phyloP scores from a whole-genome alignment of 2,797 vertebrate genomes.

The Ceryle rudis region DNA sequence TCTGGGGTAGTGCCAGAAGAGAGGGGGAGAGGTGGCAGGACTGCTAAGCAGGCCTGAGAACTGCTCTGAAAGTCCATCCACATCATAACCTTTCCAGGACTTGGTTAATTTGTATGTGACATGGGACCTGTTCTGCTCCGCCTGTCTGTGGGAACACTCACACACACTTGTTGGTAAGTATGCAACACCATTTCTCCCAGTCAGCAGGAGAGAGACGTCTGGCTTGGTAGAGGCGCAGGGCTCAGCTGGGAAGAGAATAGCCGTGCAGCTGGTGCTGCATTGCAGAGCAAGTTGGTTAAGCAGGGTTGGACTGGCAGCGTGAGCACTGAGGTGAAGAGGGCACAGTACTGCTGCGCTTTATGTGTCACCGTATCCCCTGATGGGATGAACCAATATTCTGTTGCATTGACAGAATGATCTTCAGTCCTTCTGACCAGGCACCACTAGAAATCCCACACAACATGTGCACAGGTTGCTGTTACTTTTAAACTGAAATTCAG shows the following conservation, averaged over 20 bases:
- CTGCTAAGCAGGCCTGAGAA: background rate
- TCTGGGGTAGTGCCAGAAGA: background rate
- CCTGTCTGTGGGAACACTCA: too few relatives aligned
- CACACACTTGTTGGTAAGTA: accelerated
- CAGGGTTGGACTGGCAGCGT: background rate
- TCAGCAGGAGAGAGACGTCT: accelerated
- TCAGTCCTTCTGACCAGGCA: background rate
- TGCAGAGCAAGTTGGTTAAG: constrained; percentile 56
- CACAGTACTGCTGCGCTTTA: background rate
- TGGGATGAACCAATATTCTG: background rate
- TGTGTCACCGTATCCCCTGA: background rate
- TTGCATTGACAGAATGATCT: background rate
- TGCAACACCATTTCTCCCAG: accelerated
- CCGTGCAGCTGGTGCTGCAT: constrained; percentile 61
- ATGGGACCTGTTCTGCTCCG: accelerated
- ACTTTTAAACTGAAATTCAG: background rate
- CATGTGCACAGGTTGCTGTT: background rate
- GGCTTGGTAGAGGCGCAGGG: background rate
- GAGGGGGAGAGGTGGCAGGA: background rate
- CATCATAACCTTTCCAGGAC: background rate
- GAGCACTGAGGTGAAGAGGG: background rate
- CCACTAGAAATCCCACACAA: background rate
- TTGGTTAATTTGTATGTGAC: background rate
- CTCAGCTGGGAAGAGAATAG: background rate
- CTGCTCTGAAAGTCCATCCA: background rate